Percentiles rank a stretch among this genome's conserved stretches.
Evolutionary conservation across 1,140 invertebrate genomes (phyloP).

Genomic region (Diploscapter pachys): DNA sequence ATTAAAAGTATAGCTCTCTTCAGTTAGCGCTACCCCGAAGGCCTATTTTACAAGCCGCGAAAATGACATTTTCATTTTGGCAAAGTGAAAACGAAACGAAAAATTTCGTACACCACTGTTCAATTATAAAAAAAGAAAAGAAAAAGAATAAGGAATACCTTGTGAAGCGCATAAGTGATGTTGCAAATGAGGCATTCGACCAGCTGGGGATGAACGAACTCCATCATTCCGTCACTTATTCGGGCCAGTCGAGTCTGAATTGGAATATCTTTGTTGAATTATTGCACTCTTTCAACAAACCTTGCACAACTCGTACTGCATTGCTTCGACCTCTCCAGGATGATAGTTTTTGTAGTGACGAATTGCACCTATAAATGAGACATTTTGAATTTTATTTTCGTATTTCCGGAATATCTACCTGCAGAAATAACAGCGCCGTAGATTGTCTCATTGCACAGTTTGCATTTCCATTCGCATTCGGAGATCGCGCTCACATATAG

Average conservation of each 20-base stretch:
- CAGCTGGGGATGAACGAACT: slow-evolving; percentile 44
- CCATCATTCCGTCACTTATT: slow-evolving; percentile 50
- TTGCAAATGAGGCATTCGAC: slow-evolving; percentile 43
- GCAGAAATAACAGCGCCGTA: slow-evolving; percentile 42
- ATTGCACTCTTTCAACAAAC: not conserved
- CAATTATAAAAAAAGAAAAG: too few species aligned
- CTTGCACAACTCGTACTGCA: slow-evolving; percentile 43
- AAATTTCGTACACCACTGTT: too few species aligned
- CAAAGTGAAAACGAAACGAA: too few species aligned
- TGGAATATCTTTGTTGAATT: not conserved
- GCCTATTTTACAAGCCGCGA: too few species aligned
- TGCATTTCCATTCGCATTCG: slow-evolving; percentile 33
- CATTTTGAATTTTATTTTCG: too few species aligned
- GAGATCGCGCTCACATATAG: slow-evolving; percentile 48
- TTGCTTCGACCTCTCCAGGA: slow-evolving; percentile 32
- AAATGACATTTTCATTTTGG: too few species aligned
- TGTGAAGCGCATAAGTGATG: slow-evolving; percentile 39
- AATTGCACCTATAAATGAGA: slow-evolving; percentile 27
- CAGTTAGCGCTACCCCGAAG: too few species aligned
- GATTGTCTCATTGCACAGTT: slow-evolving; percentile 30
- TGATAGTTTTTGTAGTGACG: slow-evolving; percentile 35
- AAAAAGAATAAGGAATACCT: slow-evolving; percentile 13
- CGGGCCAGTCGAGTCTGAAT: slow-evolving; percentile 42
- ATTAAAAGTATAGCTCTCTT: too few species aligned
- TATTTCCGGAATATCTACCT: not conserved